Conservation (phyloP, 2,113 vertebrate genomes). For the Festucalex cinctus region DNA sequence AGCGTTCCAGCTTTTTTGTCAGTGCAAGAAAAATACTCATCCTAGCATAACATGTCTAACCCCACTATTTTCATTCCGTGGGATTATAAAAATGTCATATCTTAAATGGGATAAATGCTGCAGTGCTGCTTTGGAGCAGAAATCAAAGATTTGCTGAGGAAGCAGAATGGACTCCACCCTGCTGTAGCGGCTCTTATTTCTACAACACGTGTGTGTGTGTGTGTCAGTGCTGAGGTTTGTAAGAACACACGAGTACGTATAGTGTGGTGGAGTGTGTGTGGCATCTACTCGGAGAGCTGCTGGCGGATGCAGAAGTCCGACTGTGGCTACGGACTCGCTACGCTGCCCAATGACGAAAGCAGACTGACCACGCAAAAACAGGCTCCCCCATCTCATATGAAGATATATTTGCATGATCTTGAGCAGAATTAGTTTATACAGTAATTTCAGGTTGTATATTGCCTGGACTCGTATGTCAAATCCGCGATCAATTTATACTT, state of each 20-base stretch:
- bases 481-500: no score
- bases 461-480: no score
- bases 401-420: no score
- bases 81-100: neutral
- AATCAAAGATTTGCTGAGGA: slow-evolving; percentile 57
- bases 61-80: neutral
- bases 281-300: slow-evolving; percentile 35
- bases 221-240: slow-evolving; percentile 22
- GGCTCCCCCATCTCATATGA: no score
- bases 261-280: slow-evolving; percentile 26
- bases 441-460: no score
- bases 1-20: neutral
- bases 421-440: no score
- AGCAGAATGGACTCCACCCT: slow-evolving; percentile 55
- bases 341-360: neutral
- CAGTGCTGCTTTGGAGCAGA: slow-evolving; percentile 40
- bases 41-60: neutral
- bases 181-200: slow-evolving; percentile 49
- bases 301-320: slow-evolving; percentile 55
- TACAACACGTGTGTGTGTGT: slow-evolving; percentile 22
- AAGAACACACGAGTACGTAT: slow-evolving; percentile 26
- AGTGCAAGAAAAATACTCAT: neutral
- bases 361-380: neutral
- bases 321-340: slow-evolving; percentile 38
- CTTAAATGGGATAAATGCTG: slow-evolving; percentile 24